Conservation (phyloP, 2,797 vertebrate genomes). For the Catamblyrhynchus diadema region DNA sequence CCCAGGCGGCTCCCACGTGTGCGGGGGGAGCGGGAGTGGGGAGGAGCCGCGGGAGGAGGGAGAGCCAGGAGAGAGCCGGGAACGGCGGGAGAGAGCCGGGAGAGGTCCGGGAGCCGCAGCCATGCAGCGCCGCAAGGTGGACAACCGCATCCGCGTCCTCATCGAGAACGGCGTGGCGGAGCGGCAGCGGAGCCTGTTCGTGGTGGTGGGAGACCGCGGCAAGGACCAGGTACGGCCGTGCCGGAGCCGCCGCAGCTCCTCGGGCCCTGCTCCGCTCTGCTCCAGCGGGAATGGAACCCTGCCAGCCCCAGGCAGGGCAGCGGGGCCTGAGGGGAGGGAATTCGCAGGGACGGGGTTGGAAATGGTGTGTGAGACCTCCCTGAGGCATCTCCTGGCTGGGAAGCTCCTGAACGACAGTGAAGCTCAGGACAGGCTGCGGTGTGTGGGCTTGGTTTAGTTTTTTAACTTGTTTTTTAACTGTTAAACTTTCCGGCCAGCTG, state of each 20-base stretch:
- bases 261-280: fast-evolving
- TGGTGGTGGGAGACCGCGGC: slow-evolving; percentile 92
- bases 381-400: fast-evolving
- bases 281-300: background rate
- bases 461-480: background rate
- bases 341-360: background rate
- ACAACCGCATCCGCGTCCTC: slow-evolving; percentile 93
- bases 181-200: slow-evolving; percentile 86
- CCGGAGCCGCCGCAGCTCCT: too few relatives aligned
- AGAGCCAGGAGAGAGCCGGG: too few relatives aligned
- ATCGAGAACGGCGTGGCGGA: slow-evolving; percentile 94
- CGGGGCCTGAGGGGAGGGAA: background rate
- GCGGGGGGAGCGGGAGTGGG: background rate
- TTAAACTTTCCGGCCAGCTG: fast-evolving
- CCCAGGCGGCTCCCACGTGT: background rate
- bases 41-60: too few relatives aligned
- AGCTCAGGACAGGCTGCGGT: fast-evolving
- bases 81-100: background rate
- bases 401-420: fast-evolving
- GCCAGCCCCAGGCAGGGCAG: fast-evolving
- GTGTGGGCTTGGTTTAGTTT: background rate
- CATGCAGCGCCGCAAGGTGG: slow-evolving; percentile 93
- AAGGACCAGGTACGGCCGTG: slow-evolving; percentile 80
- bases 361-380: fast-evolving
- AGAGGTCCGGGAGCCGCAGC: background rate